phyloP scores from a whole-genome alignment of 2,888 invertebrate species.

The Apodemia mormo region DNA sequence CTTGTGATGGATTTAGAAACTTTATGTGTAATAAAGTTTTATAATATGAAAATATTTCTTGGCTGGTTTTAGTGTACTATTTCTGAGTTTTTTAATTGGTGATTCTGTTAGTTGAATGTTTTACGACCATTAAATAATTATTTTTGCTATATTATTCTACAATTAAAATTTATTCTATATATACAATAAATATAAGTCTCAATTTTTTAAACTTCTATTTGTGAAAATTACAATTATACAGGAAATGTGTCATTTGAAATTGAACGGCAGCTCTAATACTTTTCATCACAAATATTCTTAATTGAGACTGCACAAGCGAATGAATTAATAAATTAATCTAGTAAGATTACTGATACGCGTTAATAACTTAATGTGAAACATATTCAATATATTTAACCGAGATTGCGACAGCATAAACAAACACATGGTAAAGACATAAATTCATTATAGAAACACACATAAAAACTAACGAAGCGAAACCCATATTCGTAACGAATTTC shows the following conservation, averaged over 20 bases:
- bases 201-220: no score
- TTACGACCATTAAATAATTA: no score
- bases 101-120: no score
- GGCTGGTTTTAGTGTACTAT: background rate
- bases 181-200: no score
- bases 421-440: slow-evolving; percentile 74
- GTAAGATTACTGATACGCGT: background rate
- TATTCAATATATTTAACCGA: slow-evolving; percentile 4
- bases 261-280: no score
- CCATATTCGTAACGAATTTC: slow-evolving; percentile 77
- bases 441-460: slow-evolving; percentile 76
- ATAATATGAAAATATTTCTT: background rate
- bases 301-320: no score
- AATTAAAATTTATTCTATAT: no score
- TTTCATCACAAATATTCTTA: no score
- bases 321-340: no score
- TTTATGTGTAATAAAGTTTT: slow-evolving; percentile 4
- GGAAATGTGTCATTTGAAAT: no score
- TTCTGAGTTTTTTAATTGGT: background rate
- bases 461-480: slow-evolving; percentile 75
- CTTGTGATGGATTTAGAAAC: background rate
- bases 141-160: no score
- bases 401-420: slow-evolving; percentile 30
- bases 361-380: slow-evolving; percentile 2
- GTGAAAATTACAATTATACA: no score